Percentiles rank a stretch among this genome's conserved stretches.
Evolutionary conservation across 2,888 invertebrate species (phyloP).

Genomic region (Scelioninae gen. 2): DNA sequence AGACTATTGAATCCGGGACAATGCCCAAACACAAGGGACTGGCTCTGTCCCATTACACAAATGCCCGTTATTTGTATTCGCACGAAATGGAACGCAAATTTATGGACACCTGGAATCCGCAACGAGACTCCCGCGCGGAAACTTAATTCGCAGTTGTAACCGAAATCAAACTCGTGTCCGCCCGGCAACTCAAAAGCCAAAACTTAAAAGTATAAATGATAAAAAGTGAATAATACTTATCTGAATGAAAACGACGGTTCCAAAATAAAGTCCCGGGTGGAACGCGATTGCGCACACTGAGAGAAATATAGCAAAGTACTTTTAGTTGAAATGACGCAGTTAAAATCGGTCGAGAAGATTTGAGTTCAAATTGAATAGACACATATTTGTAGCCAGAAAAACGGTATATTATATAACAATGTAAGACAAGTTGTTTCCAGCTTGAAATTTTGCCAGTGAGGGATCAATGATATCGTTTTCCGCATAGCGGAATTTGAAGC

Average conservation of each 20-base stretch:
- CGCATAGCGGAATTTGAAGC: no score
- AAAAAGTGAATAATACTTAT: constrained; percentile 48
- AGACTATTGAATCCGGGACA: constrained; percentile 44
- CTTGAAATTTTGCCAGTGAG: no score
- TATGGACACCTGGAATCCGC: constrained; percentile 25
- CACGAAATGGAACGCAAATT: constrained; percentile 39
- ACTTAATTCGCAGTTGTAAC: constrained; percentile 33
- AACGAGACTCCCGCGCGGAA: constrained; percentile 7
- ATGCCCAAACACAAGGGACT: constrained; percentile 25
- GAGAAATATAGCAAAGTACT: no score
- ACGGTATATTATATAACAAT: no score
- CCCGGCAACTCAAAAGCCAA: constrained; percentile 17
- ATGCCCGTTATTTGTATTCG: constrained; percentile 42
- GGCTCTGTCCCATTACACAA: constrained; percentile 27
- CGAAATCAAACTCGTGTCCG: constrained; percentile 11
- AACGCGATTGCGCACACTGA: constrained; percentile 4
- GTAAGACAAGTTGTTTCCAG: no score
- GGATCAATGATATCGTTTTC: no score
- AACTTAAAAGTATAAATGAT: constrained; percentile 51
- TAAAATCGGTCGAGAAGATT: no score
- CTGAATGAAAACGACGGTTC: constrained; percentile 36
- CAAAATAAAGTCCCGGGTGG: constrained; percentile 21
- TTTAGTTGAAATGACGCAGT: no score
- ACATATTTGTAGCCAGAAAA: no score
- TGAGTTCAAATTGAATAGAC: no score